These are phyloP conservation scores for Perithous albicinctus DNA, from an alignment of 2,888 invertebrate genomes.

Conservation along the genomic window DNA sequence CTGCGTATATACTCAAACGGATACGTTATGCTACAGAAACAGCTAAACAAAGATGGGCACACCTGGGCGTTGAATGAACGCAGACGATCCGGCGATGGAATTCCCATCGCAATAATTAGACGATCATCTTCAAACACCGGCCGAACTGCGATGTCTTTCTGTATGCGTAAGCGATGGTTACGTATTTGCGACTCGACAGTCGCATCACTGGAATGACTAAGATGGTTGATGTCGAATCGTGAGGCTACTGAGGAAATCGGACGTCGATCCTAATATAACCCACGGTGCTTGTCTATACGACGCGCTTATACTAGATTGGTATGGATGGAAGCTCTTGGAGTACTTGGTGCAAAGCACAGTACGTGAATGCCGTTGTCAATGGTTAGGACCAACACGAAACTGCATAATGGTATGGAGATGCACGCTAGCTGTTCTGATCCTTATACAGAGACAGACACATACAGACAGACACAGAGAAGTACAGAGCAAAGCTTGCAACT, in stretches of 20 bases:
- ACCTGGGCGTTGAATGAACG: neutral
- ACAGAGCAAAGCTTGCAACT: conserved; percentile 28
- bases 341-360: conserved; percentile 39
- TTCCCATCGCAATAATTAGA: conserved; percentile 35
- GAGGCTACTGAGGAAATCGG: conserved; percentile 12
- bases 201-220: conserved; percentile 1
- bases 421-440: conserved; percentile 71
- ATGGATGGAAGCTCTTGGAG: conserved; percentile 52
- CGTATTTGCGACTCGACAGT: neutral
- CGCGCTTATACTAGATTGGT: neutral
- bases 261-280: conserved; percentile 13
- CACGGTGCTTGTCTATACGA: neutral
- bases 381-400: conserved; percentile 76
- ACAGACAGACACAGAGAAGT: conserved; percentile 8
- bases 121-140: conserved; percentile 9
- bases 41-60: neutral
- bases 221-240: conserved; percentile 14
- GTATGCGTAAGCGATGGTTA: neutral
- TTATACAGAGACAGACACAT: conserved; percentile 44
- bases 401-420: conserved; percentile 80
- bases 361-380: conserved; percentile 71
- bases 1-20: conserved; percentile 5
- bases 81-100: conserved; percentile 22
- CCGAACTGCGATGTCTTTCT: neutral
- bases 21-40: conserved; percentile 46